Evolutionary conservation across 2,797 vertebrate species (phyloP).

Genomic region (Chaetophractus vellerosus): DNA sequence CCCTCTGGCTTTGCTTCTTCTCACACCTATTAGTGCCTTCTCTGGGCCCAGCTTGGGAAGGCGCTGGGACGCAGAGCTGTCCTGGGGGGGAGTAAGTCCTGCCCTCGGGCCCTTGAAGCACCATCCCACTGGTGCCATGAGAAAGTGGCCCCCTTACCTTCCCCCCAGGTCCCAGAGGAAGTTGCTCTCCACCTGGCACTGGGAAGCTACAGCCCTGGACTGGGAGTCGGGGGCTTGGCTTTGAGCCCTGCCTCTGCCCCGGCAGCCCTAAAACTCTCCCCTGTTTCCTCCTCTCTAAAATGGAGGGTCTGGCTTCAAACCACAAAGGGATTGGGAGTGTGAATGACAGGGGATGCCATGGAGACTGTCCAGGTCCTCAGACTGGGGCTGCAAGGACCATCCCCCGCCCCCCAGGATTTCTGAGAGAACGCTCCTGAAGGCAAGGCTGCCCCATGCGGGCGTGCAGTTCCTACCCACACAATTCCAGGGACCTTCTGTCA

Average conservation of each 20-base stretch:
- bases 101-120: not conserved
- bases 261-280: not conserved
- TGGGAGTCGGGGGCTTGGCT: not conserved
- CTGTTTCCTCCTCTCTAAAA: not conserved
- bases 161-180: not conserved
- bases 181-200: not conserved
- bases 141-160: not conserved
- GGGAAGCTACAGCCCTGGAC: not conserved
- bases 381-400: not conserved
- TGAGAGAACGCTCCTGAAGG: not conserved
- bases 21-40: not conserved
- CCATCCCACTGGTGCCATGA: fast-evolving
- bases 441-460: fast-evolving
- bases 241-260: not conserved
- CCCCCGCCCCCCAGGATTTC: not conserved
- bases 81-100: too few species aligned
- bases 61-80: too few species aligned
- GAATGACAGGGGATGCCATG: fast-evolving
- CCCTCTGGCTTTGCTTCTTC: not conserved
- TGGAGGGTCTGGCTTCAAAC: not conserved
- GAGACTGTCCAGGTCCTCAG: not conserved
- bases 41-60: not conserved
- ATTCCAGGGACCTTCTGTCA: not conserved
- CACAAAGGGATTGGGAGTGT: not conserved
- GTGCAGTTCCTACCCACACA: fast-evolving